Evolutionary conservation across 2,888 invertebrate species (phyloP).

Genomic region (Julus scandinavius): DNA sequence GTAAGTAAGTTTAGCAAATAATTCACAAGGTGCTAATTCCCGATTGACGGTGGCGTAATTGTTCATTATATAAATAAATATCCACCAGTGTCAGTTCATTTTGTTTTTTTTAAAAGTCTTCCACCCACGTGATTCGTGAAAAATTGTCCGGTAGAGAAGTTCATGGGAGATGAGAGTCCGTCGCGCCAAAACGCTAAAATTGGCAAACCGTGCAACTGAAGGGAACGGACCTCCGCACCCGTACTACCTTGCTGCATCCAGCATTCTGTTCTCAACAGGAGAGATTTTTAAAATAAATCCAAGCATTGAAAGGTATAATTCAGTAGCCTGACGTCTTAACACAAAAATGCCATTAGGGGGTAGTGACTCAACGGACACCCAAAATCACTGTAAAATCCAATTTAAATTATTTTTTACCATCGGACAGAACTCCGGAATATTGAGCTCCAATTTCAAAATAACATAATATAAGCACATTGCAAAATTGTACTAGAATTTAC

Average conservation of each 20-base stretch:
- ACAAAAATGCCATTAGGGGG: no score
- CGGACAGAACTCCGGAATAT: no score
- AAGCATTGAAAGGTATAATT: no score
- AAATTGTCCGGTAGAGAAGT: conserved; percentile 37
- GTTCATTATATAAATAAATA: conserved; percentile 46
- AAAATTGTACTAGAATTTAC: no score
- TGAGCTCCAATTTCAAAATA: no score
- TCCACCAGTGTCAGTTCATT: conserved; percentile 39
- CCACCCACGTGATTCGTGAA: conserved; percentile 26
- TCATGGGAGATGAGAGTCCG: neutral
- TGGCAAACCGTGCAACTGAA: neutral
- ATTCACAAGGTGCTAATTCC: conserved; percentile 5
- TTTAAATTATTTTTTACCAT: no score
- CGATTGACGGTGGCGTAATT: conserved; percentile 38
- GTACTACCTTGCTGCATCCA: neutral
- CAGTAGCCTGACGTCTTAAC: no score
- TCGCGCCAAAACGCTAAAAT: neutral
- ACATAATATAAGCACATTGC: no score
- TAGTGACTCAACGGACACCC: no score
- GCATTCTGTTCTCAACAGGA: neutral
- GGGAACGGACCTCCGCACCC: neutral
- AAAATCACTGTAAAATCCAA: no score
- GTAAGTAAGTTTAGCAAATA: conserved; percentile 46
- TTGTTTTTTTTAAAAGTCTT: neutral
- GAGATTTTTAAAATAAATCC: neutral